Evolutionary conservation across 2,888 invertebrate genomes (phyloP).

Genomic region (Lomographa bimaculata): DNA sequence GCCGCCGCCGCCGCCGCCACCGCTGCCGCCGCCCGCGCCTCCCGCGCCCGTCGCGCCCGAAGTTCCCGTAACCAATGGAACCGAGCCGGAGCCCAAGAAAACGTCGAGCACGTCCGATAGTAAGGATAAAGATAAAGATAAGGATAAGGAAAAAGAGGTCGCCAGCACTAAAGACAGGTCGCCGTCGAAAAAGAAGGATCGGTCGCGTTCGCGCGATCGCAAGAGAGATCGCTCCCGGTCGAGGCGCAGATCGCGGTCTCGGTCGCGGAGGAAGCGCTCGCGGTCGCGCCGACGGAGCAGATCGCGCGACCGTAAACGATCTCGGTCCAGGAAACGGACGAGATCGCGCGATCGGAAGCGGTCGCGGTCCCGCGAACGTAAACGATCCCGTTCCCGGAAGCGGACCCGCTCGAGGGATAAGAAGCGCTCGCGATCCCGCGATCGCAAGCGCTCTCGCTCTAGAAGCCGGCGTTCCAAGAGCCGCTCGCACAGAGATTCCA

Average conservation of each 20-base stretch:
- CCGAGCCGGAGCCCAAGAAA: conserved; percentile 46
- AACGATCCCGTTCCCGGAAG: conserved; percentile 74
- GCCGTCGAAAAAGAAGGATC: conserved; percentile 69
- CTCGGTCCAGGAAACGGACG: conserved; percentile 78
- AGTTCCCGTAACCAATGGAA: conserved; percentile 61
- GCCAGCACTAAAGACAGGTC: conserved; percentile 58
- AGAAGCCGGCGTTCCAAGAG: conserved; percentile 71
- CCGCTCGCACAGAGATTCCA: conserved; percentile 67
- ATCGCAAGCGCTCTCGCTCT: conserved; percentile 72
- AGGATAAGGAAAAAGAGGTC: conserved; percentile 47
- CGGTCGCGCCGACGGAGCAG: conserved; percentile 61
- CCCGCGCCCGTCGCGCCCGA: conserved; percentile 30
- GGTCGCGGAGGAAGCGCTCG: conserved; percentile 75
- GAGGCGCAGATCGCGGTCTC: conserved; percentile 84
- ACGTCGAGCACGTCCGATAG: conserved; percentile 19
- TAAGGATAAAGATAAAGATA: conserved; percentile 46
- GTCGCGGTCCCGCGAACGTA: conserved; percentile 76
- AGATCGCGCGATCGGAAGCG: conserved; percentile 83
- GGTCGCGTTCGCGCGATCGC: conserved; percentile 71
- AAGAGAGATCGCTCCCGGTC: conserved; percentile 82
- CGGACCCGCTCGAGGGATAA: conserved; percentile 75
- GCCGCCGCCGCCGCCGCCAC: conserved; percentile 1
- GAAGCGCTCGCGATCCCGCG: conserved; percentile 70
- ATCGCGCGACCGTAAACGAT: conserved; percentile 67
- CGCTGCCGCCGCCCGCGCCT: background rate